Evolutionary conservation across 2,888 invertebrate species (phyloP), one percentile per base, ranked within the genome.

Genomic region (Ophioninae sp.): DNA sequence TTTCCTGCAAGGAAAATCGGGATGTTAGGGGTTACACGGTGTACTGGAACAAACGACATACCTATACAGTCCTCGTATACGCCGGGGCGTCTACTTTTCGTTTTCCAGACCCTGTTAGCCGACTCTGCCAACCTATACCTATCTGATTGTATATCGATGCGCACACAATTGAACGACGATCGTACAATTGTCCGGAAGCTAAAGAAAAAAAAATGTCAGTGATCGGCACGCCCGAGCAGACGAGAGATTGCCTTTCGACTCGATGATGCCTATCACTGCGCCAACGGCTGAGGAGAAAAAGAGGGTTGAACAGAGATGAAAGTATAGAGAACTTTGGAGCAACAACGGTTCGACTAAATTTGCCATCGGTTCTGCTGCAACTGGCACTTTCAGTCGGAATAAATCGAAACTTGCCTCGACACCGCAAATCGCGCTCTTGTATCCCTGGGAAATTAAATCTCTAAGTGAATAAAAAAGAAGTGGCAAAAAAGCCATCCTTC

Each of bases 31-130:
- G 73, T 83, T 67, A 78, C 80, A 79, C 77, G 51, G 51, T 76
- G 58, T 80, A 85, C 79, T 61, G 82, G 69, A 84, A 84, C 72
- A 76, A 82, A 84, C 76, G 82, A 80, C 69, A 51, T 67, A 37
- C 78, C 68, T 30, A 51, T 44, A 63, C 73, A 44, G 6, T 68
- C 23, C 20, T 22, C 44, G 30, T 59, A 59, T 72, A 58, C 59
- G 61, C 63, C 44, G 39, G 44, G 64, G 69, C 73, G 75, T 74
- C 74, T 79, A 69, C 82, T 63, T 82, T 51, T 73, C 59, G 73
- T 79, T 79, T 56, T 41, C 61, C 20, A 72, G 61, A 61, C 17
- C 37, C 8, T 61, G 72, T 67, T 79, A 44, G 39, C 67, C 17
- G 9, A 58, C 51, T 51, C 23, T 41, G n/a, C 58, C 79, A 56